Percentiles rank a stretch among this genome's conserved stretches.
Evolutionary conservation across 2,113 vertebrate genomes (phyloP).

Genomic region (Sclerurus mexicanus): DNA sequence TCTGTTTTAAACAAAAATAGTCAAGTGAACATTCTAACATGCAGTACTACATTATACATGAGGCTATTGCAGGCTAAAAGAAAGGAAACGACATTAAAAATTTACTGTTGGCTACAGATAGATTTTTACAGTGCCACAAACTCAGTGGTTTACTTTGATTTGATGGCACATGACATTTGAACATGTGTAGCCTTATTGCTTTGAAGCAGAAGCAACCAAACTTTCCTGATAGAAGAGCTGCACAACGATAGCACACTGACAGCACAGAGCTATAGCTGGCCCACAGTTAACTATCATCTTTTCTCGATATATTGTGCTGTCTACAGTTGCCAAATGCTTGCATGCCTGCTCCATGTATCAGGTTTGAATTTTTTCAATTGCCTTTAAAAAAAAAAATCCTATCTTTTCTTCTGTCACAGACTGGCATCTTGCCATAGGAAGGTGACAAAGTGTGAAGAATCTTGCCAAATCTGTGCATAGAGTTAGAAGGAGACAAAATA

Average conservation of each 20-base stretch:
- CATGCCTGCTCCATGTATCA: neutral
- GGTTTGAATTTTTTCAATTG: neutral
- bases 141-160: constrained; percentile 29
- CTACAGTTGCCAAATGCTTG: neutral
- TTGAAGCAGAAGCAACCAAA: constrained; percentile 15
- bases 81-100: constrained; percentile 50
- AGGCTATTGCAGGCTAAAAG: constrained; percentile 28
- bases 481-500: neutral
- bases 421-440: neutral
- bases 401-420: neutral
- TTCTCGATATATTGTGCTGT: neutral
- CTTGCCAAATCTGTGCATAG: neutral
- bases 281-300: neutral
- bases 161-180: constrained; percentile 42
- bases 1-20: constrained; percentile 63
- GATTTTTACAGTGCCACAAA: constrained; percentile 17
- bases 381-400: neutral
- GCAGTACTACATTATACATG: constrained; percentile 66
- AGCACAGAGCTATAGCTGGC: neutral
- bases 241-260: neutral
- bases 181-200: constrained; percentile 28
- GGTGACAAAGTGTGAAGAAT: neutral
- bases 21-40: constrained; percentile 31
- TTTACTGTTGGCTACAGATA: constrained; percentile 38
- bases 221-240: neutral